Percentiles rank a stretch among this genome's conserved stretches.
Evolutionary conservation across 2,797 vertebrate species (phyloP).

Genomic region (Sebastes iracundus): DNA sequence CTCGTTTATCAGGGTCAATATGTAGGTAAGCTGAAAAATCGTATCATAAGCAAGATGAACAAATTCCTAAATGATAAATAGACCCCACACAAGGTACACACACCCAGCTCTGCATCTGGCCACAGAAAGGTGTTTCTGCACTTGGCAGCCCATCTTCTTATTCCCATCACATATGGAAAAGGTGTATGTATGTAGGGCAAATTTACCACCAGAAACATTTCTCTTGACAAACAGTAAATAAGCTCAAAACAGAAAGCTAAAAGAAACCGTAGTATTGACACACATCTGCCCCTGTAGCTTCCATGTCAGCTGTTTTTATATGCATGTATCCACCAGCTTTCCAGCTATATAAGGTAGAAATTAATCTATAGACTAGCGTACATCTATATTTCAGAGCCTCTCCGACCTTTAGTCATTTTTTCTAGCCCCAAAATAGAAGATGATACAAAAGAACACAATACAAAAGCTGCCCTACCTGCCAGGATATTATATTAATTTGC

Average conservation of each 20-base stretch:
- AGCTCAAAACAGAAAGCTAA: neutral
- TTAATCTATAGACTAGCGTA: neutral
- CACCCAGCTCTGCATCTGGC: no score
- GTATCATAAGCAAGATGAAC: neutral
- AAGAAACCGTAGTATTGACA: neutral
- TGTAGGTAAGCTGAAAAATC: neutral
- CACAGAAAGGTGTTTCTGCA: neutral
- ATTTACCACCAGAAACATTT: neutral
- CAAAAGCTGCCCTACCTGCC: neutral
- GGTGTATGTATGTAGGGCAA: neutral
- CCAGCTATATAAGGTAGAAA: neutral
- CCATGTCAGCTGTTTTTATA: neutral
- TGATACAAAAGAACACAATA: neutral
- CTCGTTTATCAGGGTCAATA: neutral
- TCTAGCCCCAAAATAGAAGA: neutral
- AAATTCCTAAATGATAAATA: neutral
- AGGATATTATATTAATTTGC: neutral
- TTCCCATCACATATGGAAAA: neutral
- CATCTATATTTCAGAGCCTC: neutral
- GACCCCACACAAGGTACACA: neutral
- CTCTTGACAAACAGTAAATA: neutral
- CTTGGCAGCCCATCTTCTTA: neutral
- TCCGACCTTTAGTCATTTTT: neutral
- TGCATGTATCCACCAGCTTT: neutral
- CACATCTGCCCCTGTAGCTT: neutral